Evolutionary conservation across 2,888 invertebrate genomes (phyloP), one percentile per base, ranked within the genome.

Genomic region (Lingula anatina): DNA sequence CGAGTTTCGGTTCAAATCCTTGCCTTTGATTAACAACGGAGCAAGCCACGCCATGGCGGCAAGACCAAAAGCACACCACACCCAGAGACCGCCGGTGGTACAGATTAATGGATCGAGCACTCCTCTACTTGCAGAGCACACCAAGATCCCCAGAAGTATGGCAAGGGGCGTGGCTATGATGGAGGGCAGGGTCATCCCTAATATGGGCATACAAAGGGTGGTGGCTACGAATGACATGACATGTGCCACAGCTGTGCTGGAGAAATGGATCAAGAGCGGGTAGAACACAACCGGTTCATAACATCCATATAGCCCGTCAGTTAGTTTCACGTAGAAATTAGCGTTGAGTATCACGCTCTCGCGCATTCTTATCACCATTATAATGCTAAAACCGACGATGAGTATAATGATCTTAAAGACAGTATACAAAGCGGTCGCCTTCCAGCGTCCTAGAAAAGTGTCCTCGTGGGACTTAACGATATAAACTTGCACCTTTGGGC

Each of bases 11-110:
- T 41, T 51, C 9, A 58, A 39, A 3, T 36, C 26, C 2, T 21
- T 25, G 3, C 56, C 51, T 15, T 45, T 43, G n/a, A 52, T 39
- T 12, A 53, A 26, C n/a, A 53, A 49, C 7, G 60, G 60, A 12
- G 51, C 44, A 2, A 58, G 2, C 60, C 60, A 60, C 7, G 52
- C 46, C 7, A 55, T 12, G 2, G 43, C 26, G 1, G 61, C 52
- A 23, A 64, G 44, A 9, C 44, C 55, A 26, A 54, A 50, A n/a
- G 59, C 58, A 21, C 52, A 51, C 59, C 59, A 60, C 2, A 57
- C 43, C 15, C 53, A 51, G 9, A 52, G 12, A 12, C 47, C 31
- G 40, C 56, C 53, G 18, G 39, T 47, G n/a, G 49, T 48, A 15
- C 54, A 51, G 9, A 59, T 49, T 31, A 59, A 55, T 46, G 55